These are phyloP conservation scores for Chaetops frenatus DNA, from an alignment of 2,113 vertebrate species.

Conservation along the genomic window DNA sequence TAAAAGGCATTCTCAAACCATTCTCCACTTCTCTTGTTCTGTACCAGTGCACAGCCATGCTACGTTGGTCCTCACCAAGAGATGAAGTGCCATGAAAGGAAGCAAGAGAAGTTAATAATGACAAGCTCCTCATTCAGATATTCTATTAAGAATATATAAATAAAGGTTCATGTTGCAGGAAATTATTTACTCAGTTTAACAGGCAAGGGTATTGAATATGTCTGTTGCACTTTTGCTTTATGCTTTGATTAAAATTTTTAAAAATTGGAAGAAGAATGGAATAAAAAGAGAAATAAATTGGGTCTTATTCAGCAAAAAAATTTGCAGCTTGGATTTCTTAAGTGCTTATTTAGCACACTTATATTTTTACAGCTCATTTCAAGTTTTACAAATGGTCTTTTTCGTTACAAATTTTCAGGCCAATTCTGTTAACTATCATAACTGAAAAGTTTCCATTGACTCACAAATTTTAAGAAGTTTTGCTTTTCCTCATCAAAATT, in stretches of 20 bases:
- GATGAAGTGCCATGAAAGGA: background rate
- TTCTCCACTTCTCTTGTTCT: background rate
- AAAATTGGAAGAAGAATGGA: background rate
- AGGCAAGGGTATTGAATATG: background rate
- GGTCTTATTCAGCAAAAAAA: background rate
- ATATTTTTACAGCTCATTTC: background rate
- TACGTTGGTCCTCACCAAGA: fast-evolving
- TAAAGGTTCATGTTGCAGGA: background rate
- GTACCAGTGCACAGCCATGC: background rate
- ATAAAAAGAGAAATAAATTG: background rate
- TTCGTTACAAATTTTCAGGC: background rate
- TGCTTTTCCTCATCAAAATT: background rate
- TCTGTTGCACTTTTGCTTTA: background rate
- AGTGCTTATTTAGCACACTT: background rate
- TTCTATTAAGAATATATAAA: background rate
- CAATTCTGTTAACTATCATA: background rate
- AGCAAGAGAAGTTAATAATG: background rate
- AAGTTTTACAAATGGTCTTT: background rate
- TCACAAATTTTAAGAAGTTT: background rate
- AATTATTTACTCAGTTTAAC: background rate
- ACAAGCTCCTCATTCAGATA: background rate
- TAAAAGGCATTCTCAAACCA: background rate
- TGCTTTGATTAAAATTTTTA: background rate
- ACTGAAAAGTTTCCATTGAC: background rate
- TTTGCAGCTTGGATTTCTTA: background rate